A percentile compares a stretch with the other conserved stretches of the same genome.
These are phyloP conservation scores for Candoia aspera DNA, from an alignment of 2,113 vertebrate species.

Conservation along the genomic window DNA sequence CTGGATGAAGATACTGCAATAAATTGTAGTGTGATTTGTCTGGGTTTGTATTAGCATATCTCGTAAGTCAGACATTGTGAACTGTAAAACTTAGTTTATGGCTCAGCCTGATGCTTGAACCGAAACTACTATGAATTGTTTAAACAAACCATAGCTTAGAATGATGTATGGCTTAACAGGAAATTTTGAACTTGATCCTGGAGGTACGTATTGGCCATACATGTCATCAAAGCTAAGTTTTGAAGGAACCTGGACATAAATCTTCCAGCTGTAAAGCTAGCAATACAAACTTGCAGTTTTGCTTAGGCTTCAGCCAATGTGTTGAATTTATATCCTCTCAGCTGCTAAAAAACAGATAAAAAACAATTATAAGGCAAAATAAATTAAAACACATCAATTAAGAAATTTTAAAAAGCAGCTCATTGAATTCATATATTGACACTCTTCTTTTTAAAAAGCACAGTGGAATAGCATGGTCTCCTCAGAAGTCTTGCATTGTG, in stretches of 20 bases:
- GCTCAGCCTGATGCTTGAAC: neutral
- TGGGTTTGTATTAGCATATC: neutral
- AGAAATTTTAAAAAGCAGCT: neutral
- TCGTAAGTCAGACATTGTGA: neutral
- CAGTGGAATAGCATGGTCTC: neutral
- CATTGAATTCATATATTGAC: neutral
- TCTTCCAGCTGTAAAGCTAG: neutral
- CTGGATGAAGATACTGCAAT: neutral
- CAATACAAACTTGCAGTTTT: neutral
- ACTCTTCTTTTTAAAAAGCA: neutral
- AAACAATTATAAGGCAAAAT: neutral
- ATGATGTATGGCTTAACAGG: neutral
- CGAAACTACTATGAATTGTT: neutral
- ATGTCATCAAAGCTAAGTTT: neutral
- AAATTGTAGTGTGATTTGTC: neutral
- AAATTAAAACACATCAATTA: neutral
- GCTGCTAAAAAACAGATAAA: neutral
- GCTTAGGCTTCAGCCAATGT: neutral
- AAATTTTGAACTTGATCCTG: neutral
- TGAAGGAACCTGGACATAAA: neutral
- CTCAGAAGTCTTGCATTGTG: neutral
- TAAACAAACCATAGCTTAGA: neutral
- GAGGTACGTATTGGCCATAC: neutral
- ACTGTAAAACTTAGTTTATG: neutral
- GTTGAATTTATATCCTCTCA: neutral